Evolutionary conservation across 1,140 invertebrate genomes (phyloP), one percentile per base, ranked within the genome.

Genomic region (Hermetia illucens): DNA sequence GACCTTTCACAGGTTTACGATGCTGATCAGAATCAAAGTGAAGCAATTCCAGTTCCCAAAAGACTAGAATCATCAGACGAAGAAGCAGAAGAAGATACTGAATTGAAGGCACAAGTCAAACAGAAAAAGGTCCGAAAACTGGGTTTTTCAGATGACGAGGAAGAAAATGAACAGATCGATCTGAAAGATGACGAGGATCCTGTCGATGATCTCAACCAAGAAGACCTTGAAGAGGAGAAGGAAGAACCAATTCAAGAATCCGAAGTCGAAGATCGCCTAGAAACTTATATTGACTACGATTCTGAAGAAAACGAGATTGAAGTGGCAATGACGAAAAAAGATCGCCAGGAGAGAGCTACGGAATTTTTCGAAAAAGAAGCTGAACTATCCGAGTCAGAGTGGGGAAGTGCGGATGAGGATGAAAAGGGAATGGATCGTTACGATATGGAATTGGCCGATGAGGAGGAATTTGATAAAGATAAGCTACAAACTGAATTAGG

Each of bases 321-420:
- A 3, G 55, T 61, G 1, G 43, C 55, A 42, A 50, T 69, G 41
- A 55, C 63, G 2, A 64, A 64, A 36, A 68, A 66, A 34, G 62
- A 65, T 44, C 61, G 64, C 10, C 60, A 63, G 39, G 55, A 68
- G 30, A 62, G 65, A 17, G 61, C 68, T 0, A 57, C 61, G 33
- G 74, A 77, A 25, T 89, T 84, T 64, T 53, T 88, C 8, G 84
- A 89, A 35, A 68, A 75, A n/a, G 85, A 89, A 62, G 85, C 85
- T 0, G 84, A 88, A 52, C 57, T 89, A 1, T 85, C 82, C 4
- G 85, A 83, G 50, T 81, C 77, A 2, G 81, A 84, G 36, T 76
- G 70, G 66, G 76, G 69, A 8, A 79, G 77, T 34, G 79, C 66
- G 0, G 79, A 81, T 48, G 81, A 85, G 53, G 77, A 84, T 49